Conservation (phyloP, 1,140 invertebrate species). For the Leptoteleia sp. region DNA sequence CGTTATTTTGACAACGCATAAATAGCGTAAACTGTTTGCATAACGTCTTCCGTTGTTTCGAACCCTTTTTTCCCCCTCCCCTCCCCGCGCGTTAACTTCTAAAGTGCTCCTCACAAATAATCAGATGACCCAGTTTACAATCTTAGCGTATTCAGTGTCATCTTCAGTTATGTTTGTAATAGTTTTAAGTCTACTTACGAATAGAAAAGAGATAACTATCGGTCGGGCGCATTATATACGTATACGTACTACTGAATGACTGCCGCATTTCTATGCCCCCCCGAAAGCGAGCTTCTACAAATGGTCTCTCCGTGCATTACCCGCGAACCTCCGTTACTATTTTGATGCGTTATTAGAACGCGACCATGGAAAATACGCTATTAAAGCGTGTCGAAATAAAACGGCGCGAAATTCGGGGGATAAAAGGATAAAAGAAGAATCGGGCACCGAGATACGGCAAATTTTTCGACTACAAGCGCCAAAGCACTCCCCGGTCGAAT, state of each 20-base stretch:
- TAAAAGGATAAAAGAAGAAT: no score
- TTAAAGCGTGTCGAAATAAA: no score
- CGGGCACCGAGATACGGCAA: neutral
- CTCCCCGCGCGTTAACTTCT: constrained; percentile 17
- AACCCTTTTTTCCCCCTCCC: no score
- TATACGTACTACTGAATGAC: constrained; percentile 1
- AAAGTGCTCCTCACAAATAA: constrained; percentile 59
- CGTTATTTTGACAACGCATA: no score
- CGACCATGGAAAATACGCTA: no score
- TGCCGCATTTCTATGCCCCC: constrained; percentile 3
- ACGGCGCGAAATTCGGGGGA: no score
- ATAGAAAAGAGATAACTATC: constrained; percentile 34
- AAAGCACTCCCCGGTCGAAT: neutral
- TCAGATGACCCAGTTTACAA: constrained; percentile 71
- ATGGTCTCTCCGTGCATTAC: constrained; percentile 1
- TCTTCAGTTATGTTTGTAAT: constrained; percentile 62
- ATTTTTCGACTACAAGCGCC: neutral
- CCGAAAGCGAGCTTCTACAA: constrained; percentile 13
- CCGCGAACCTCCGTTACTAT: constrained; percentile 10
- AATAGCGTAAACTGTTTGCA: no score
- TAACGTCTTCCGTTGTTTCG: no score
- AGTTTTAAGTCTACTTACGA: constrained; percentile 64
- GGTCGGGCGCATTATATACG: constrained; percentile 5
- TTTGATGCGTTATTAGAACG: neutral
- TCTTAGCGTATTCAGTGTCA: constrained; percentile 58